A percentile compares a stretch with the other conserved stretches of the same genome.
These are phyloP conservation scores for Tetraodon nigroviridis DNA, from an alignment of 2,113 vertebrate species.

Conservation along the genomic window DNA sequence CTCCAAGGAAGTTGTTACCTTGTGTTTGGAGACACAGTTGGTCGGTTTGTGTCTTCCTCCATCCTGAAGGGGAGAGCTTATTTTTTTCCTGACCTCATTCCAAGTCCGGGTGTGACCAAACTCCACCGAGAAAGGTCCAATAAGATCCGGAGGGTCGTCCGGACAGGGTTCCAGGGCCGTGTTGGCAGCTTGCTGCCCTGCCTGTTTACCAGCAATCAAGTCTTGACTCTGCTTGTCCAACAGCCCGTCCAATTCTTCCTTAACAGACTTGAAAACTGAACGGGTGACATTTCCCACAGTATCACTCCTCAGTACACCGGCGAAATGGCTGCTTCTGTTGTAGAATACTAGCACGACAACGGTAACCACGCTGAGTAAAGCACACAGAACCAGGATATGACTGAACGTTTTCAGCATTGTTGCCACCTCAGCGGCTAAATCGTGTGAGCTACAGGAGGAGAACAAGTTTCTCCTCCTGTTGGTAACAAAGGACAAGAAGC, in stretches of 20 bases:
- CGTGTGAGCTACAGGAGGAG: no score
- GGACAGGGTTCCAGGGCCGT: constrained; percentile 38
- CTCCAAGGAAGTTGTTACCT: constrained; percentile 46
- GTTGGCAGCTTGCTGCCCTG: no score
- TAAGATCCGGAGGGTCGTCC: constrained; percentile 41
- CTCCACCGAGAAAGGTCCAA: constrained; percentile 80
- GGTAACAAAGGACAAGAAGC: no score
- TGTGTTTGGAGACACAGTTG: constrained; percentile 82
- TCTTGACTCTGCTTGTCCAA: no score
- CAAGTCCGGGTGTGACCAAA: constrained; percentile 74
- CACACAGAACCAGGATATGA: neutral
- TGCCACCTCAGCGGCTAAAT: neutral
- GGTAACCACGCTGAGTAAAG: neutral
- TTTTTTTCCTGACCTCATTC: constrained; percentile 18
- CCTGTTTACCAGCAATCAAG: no score
- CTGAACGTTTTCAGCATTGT: constrained; percentile 21
- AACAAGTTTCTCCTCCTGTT: no score
- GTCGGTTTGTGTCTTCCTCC: constrained; percentile 81
- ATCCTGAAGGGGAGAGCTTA: constrained; percentile 59
- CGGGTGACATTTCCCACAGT: no score
- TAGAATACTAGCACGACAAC: no score
- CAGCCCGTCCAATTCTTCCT: no score
- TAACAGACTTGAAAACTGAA: no score
- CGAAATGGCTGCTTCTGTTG: no score
- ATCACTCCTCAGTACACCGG: no score